These are phyloP conservation scores for Grammomys surdaster DNA, from an alignment of 2,113 vertebrate genomes.

Conservation along the genomic window DNA sequence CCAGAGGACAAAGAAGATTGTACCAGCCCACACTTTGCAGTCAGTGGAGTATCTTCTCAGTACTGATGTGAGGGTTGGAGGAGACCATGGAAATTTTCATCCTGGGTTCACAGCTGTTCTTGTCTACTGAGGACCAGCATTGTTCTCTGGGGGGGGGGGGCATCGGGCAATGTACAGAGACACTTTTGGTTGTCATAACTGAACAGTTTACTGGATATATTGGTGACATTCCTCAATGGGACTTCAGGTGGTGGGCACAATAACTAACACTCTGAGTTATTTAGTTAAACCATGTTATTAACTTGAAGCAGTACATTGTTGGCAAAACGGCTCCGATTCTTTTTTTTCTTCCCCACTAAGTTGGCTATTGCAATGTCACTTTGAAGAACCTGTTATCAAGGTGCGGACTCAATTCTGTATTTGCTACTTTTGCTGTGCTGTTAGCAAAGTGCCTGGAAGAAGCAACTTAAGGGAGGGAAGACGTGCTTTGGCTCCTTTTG, in stretches of 20 bases:
- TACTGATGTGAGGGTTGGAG: background rate
- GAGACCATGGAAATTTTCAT: background rate
- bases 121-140: background rate
- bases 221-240: too few relatives aligned
- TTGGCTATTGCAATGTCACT: background rate
- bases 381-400: too few relatives aligned
- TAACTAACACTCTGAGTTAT: background rate
- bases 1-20: background rate
- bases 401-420: rapidly evolving
- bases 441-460: background rate
- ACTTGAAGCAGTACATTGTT: background rate
- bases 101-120: background rate
- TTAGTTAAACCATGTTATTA: background rate
- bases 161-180: background rate
- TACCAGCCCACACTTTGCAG: background rate
- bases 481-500: rapidly evolving
- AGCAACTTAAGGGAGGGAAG: background rate
- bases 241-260: background rate
- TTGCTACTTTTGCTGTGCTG: background rate
- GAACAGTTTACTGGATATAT: background rate
- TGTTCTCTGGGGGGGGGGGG: background rate
- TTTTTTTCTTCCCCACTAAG: too few relatives aligned
- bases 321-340: background rate
- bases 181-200: background rate
- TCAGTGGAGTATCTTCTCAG: background rate